phyloP scores from a whole-genome alignment of 2,113 vertebrate genomes.

The Sula dactylatra region DNA sequence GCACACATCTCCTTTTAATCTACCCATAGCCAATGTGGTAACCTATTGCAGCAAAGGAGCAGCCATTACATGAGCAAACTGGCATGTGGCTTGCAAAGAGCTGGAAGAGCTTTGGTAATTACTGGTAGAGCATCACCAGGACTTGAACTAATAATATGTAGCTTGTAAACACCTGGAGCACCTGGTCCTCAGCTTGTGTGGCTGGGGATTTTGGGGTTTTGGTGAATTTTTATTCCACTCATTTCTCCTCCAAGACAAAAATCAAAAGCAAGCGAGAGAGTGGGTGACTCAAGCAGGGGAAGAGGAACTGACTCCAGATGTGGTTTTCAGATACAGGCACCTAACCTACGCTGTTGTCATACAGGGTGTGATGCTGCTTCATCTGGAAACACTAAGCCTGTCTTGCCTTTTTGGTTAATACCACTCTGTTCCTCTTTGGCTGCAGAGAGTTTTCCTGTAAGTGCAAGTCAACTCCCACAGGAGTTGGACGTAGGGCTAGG shows the following conservation, averaged over 20 bases:
- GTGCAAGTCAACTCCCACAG: neutral
- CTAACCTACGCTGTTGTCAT: neutral
- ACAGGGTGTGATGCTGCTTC: neutral
- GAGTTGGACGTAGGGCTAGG: neutral
- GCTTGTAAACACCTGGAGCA: neutral
- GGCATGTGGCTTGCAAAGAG: neutral
- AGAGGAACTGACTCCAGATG: neutral
- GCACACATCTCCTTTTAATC: neutral
- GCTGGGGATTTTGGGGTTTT: neutral
- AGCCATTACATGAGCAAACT: neutral
- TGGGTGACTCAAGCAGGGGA: neutral
- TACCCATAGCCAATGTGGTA: neutral
- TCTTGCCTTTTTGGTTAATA: neutral
- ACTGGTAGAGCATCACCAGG: neutral
- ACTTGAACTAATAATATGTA: neutral
- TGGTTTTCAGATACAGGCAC: neutral
- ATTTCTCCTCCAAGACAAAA: neutral
- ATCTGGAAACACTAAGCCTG: neutral
- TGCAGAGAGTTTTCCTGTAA: neutral
- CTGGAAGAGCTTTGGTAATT: neutral
- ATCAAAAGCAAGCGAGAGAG: neutral
- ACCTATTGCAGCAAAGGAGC: neutral
- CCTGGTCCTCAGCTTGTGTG: neutral
- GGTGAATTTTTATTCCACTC: neutral
- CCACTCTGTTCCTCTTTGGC: neutral